A percentile compares a stretch with the other conserved stretches of the same genome.
Conservation (phyloP, 2,797 vertebrate genomes). For the Fringilla coelebs region DNA sequence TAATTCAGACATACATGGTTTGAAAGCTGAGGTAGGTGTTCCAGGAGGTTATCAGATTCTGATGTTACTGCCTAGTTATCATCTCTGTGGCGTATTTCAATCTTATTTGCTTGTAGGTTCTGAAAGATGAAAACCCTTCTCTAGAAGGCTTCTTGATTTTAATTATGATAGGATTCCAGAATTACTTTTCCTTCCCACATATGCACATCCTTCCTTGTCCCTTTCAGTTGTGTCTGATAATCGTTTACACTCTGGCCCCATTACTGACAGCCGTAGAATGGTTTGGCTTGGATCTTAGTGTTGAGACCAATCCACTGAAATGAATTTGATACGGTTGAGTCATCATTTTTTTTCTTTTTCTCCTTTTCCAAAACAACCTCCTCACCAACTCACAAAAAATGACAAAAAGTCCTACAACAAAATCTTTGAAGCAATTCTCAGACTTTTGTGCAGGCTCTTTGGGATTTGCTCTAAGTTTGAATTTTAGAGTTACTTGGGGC, state of each 20-base stretch:
- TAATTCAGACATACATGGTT: neutral
- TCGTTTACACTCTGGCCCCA: neutral
- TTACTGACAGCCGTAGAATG: neutral
- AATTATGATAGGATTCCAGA: neutral
- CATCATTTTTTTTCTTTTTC: neutral
- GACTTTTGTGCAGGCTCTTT: neutral
- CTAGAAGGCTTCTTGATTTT: neutral
- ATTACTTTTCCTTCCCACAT: neutral
- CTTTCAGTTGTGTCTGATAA: neutral
- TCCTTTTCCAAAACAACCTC: neutral
- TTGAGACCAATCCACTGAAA: neutral
- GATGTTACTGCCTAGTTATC: neutral
- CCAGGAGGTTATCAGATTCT: neutral
- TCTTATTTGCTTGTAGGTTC: neutral
- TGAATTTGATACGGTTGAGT: neutral
- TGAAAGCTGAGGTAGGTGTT: neutral
- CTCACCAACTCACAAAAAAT: fast-evolving
- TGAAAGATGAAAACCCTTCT: neutral
- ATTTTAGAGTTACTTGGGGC: neutral
- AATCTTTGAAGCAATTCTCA: neutral
- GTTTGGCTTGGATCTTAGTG: neutral
- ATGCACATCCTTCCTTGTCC: neutral
- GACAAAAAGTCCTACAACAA: neutral
- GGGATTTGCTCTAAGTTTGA: neutral
- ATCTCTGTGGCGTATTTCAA: neutral